Evolutionary conservation across 2,888 invertebrate species (phyloP).

Genomic region (Cataglyphis rosenhaueri): DNA sequence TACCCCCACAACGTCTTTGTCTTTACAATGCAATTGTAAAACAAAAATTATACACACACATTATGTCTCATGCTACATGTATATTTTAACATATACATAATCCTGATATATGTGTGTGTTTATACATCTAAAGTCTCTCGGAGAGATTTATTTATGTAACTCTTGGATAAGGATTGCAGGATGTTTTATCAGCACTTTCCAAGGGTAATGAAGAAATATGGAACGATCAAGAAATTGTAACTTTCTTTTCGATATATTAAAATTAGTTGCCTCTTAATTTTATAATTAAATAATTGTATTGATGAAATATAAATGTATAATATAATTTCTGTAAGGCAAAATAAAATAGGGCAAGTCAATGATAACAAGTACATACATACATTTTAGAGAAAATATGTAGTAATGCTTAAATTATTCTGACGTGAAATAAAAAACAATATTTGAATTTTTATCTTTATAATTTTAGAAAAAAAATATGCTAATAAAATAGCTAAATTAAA

Average conservation of each 20-base stretch:
- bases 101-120: neutral
- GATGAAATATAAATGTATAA: neutral
- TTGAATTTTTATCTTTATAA: neutral
- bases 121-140: neutral
- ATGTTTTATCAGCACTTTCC: neutral
- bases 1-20: neutral
- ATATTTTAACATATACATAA: neutral
- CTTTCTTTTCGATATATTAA: neutral
- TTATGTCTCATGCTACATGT: neutral
- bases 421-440: neutral
- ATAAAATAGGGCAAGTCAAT: neutral
- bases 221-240: neutral
- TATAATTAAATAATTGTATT: neutral
- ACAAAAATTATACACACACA: neutral
- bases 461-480: neutral
- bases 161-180: neutral
- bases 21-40: conserved; percentile 1
- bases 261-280: neutral
- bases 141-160: neutral
- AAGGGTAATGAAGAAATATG: neutral
- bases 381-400: neutral
- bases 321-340: neutral
- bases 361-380: neutral
- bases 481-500: neutral
- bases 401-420: neutral